Percentiles rank a stretch among this genome's conserved stretches.
Evolutionary conservation across 2,888 invertebrate genomes (phyloP).

Genomic region (Axea sp.): DNA sequence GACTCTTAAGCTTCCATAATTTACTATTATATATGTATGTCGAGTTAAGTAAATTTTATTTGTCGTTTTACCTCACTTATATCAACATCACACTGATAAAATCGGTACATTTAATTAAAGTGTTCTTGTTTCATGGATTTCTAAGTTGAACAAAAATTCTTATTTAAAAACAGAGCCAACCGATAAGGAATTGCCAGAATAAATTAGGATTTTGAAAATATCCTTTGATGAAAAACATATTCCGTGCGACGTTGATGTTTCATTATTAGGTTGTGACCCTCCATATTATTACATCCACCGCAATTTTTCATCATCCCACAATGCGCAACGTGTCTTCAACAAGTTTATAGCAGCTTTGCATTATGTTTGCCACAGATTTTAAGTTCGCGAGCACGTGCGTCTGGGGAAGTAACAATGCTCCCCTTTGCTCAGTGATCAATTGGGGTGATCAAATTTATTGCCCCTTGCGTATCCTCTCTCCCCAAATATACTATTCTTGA

Average conservation of each 20-base stretch:
- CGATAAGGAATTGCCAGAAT: too few relatives aligned
- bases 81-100: not conserved
- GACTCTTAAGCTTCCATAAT: slow-evolving; percentile 34
- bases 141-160: too few relatives aligned
- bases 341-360: slow-evolving; percentile 41
- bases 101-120: too few relatives aligned
- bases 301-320: slow-evolving; percentile 35
- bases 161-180: too few relatives aligned
- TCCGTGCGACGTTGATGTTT: not conserved
- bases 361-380: slow-evolving; percentile 37
- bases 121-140: too few relatives aligned
- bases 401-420: slow-evolving; percentile 22
- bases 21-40: slow-evolving; percentile 16
- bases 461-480: slow-evolving; percentile 8
- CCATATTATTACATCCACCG: slow-evolving; percentile 27
- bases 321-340: slow-evolving; percentile 7
- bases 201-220: too few relatives aligned
- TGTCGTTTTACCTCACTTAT: not conserved
- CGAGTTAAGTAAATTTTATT: slow-evolving; percentile 28
- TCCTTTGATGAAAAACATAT: not conserved
- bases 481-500: slow-evolving; percentile 23
- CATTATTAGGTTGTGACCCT: slow-evolving; percentile 8
- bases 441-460: slow-evolving; percentile 47
- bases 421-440: slow-evolving; percentile 39
- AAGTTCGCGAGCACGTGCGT: slow-evolving; percentile 25